These are phyloP conservation scores for Rhopalosiphum nymphaeae DNA, from an alignment of 2,888 invertebrate genomes.

Conservation along the genomic window DNA sequence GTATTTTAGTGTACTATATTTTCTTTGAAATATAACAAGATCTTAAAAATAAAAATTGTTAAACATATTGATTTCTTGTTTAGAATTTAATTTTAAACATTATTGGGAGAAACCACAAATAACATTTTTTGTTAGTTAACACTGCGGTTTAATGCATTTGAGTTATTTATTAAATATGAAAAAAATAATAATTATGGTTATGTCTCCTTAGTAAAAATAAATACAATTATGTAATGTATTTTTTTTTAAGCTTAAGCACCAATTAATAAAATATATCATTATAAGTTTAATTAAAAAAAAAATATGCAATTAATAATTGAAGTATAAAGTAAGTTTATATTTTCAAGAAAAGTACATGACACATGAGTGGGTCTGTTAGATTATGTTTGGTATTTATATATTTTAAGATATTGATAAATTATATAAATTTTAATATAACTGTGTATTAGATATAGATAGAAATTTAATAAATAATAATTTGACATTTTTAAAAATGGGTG, in stretches of 20 bases:
- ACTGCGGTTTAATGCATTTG: slow-evolving; percentile 5
- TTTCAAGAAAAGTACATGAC: neutral
- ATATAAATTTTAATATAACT: neutral
- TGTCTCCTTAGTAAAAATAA: neutral
- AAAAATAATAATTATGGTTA: neutral
- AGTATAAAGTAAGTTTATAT: neutral
- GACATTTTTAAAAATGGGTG: neutral
- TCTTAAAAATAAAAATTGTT: neutral
- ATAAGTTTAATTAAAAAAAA: neutral
- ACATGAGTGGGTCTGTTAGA: neutral
- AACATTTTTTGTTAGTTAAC: neutral
- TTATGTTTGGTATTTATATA: neutral
- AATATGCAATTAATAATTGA: neutral
- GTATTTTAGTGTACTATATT: neutral
- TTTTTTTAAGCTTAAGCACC: neutral
- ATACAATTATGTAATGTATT: neutral
- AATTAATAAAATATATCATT: neutral
- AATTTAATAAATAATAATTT: neutral
- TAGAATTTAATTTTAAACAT: slow-evolving; percentile 28
- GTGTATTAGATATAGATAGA: neutral
- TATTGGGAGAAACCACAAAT: slow-evolving; percentile 28
- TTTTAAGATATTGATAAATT: neutral
- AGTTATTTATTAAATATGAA: slow-evolving; percentile 10
- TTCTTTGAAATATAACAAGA: neutral
- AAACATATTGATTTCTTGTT: slow-evolving; percentile 17